Evolutionary conservation across 2,797 vertebrate species (phyloP), one percentile per base, ranked within the genome.

Genomic region (Erethizon dorsatum): DNA sequence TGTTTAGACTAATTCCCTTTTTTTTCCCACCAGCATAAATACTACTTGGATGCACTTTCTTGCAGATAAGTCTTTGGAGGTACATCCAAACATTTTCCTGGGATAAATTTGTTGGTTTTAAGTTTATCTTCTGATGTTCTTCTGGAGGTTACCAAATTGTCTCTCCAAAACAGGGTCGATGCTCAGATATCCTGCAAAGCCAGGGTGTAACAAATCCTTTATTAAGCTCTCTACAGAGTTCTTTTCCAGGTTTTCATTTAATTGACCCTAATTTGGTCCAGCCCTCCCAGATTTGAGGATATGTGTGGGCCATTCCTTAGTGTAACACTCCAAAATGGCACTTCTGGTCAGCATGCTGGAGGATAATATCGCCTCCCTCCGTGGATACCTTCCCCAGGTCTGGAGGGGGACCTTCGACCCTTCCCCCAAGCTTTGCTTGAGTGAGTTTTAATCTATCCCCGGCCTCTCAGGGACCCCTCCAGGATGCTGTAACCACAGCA

Each of bases 401-500:
- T 75, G 67, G 69, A 93, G n/a, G 83, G 57, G 63, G 54, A 88
- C 95, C 50, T 97, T 89, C 0, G 0, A 73, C 88, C 90, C 94
- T 90, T 88, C 84, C 96, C 91, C 88, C 77, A 86, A 6, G 54
- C 93, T 95, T 75, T 82, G 75, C 92, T 71, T 80, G 90, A 96
- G 94, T 93, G 94, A 92, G 41, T 95, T 85, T 92, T 93, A 95
- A 97, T 98, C 96, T 96, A 83, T 94, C 82, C 83, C 63, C 67
- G 88, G 88, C 85, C 96, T 95, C 97, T 93, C 65, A 86, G 96
- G 54, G 31, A 52, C 95, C 84, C 41, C 67, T 88, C 59, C 94
- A 97, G 97, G 96, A 97, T 96, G 95, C 94, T 97, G 97, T 98
- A 97, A 97, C 97, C 97, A 97, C 96, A 90, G 97, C 90, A 96